Base-by-base conservation (phyloP, 2,888 invertebrate species). In the Pristionchus exspectatus region DNA sequence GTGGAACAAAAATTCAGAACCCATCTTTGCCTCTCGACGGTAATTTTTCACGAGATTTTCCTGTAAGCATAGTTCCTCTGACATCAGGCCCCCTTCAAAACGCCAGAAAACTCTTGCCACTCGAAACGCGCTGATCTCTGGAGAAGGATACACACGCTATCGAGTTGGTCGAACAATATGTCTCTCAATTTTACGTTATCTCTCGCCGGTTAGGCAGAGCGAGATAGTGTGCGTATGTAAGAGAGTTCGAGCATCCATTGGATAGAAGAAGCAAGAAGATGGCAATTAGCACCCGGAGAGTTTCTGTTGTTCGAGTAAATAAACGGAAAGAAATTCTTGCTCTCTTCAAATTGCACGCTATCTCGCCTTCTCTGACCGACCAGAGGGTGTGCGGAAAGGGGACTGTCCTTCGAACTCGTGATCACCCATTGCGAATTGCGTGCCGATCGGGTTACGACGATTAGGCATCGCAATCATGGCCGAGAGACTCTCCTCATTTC, bases 241-340 rank as follows among this genome's bases (percentile, higher is more conserved):
- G 69, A 69, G 72, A 72, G 33, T 30, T 18, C 9, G 56, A 56
- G 63, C 24, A 63, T 21, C 5, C 63, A 56, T 56, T 56, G 0
- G 56, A 56, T 56, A 14, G 9, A 7, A 24, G 21, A 63, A 21
- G 59, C 1, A 63, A 7, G 63, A 3, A 9, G 5, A 7, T 24
- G n/a, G 63, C 63, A 63, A 63, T 63, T 63, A 63, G 63, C 63
- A 63, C 63, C 63, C 63, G 24, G 63, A 9, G 44, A 50, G 63
- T 63, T 63, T 63, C 63, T 63, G 63, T 63, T 63, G 63, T n/a
- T 63, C 9, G 63, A 63, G 63, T 63, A 63, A 63, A 63, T n/a
- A 63, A 63, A 63, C 24, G 24, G n/a, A n/a, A 12, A 7, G 12
- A 3, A 10, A 9, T 50, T 3, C 10, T 50, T 9, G 12, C n/a